These are phyloP conservation scores for Threskiornis aethiopicus DNA, from an alignment of 2,797 vertebrate genomes.

Conservation along the genomic window DNA sequence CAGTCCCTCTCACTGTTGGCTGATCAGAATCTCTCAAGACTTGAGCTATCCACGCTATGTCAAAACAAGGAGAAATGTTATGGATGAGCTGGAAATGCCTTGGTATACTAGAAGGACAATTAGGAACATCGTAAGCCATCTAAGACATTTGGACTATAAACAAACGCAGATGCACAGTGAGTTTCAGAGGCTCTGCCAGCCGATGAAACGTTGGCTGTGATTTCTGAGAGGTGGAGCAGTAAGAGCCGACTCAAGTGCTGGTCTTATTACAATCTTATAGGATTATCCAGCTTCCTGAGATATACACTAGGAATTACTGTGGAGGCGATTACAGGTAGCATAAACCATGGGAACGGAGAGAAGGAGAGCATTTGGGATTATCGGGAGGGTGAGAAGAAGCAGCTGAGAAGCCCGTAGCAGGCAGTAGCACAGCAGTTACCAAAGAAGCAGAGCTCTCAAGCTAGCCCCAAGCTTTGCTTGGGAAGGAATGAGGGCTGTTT, in stretches of 20 bases:
- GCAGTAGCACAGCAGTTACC: neutral
- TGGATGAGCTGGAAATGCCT: neutral
- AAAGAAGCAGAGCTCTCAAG: neutral
- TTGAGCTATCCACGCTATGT: neutral
- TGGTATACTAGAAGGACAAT: neutral
- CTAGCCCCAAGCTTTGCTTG: neutral
- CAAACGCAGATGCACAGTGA: neutral
- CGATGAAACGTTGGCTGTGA: neutral
- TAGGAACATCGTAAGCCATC: neutral
- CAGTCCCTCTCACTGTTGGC: neutral
- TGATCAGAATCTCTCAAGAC: neutral
- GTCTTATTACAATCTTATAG: neutral
- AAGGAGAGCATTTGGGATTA: neutral
- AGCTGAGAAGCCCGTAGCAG: fast-evolving
- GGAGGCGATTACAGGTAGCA: neutral
- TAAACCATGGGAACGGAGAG: neutral
- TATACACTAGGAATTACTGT: neutral
- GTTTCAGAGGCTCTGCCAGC: neutral
- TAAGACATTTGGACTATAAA: neutral
- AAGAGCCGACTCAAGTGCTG: neutral
- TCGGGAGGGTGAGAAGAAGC: neutral
- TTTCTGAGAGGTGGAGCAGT: neutral
- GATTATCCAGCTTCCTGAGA: neutral
- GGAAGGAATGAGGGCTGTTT: neutral
- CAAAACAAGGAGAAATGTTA: neutral